Conservation (phyloP, 2,888 invertebrate genomes). For the Stegana nigrithorax region DNA sequence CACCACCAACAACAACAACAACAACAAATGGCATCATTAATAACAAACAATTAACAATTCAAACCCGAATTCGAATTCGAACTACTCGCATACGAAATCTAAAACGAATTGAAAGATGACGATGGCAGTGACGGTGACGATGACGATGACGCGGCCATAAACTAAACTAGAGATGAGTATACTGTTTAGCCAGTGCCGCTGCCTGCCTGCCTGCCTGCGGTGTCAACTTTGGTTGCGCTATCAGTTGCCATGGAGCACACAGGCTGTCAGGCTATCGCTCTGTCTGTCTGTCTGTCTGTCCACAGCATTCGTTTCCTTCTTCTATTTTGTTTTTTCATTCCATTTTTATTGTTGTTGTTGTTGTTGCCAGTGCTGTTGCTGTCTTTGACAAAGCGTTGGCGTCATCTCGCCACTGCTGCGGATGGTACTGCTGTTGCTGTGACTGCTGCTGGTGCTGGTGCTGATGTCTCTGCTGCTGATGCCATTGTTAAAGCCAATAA, state of each 20-base stretch:
- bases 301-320: no score
- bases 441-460: not conserved
- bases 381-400: not conserved
- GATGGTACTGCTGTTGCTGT: not conserved
- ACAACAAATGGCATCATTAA: conserved; percentile 43
- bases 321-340: no score
- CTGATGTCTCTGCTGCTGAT: not conserved
- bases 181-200: conserved; percentile 5
- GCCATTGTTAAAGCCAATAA: conserved; percentile 10
- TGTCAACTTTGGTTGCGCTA: not conserved
- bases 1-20: conserved; percentile 9
- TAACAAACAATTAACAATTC: conserved; percentile 53
- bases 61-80: no score
- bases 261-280: no score
- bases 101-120: no score
- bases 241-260: conserved; percentile 5
- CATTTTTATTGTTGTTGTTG: no score
- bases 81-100: no score
- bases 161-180: not conserved
- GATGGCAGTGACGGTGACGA: conserved; percentile 35
- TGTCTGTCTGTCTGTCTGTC: not conserved
- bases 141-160: not conserved
- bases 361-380: not conserved
- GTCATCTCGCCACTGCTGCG: not conserved
- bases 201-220: no score